Evolutionary conservation across 2,888 invertebrate genomes (phyloP).

Genomic region (Gibbula magus): DNA sequence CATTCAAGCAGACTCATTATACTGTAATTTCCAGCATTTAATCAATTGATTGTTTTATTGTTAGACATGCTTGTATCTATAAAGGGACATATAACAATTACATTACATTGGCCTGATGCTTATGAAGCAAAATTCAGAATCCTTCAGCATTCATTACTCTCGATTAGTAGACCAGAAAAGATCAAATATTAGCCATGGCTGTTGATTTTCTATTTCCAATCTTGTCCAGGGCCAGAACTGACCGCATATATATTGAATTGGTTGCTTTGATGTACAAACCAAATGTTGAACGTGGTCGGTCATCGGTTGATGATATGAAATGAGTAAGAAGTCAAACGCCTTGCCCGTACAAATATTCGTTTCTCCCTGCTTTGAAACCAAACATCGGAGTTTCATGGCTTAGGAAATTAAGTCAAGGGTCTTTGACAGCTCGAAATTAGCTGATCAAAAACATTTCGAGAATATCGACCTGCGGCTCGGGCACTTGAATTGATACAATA

Average conservation of each 20-base stretch:
- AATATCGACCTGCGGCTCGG: not conserved
- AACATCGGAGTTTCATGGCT: conserved; percentile 8
- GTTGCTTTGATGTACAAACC: conserved; percentile 17
- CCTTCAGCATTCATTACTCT: no score
- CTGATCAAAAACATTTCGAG: conserved; percentile 13
- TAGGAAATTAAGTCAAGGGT: conserved; percentile 25
- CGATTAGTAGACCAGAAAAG: not conserved
- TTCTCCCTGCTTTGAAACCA: conserved; percentile 3
- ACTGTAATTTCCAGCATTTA: no score
- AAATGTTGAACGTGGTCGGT: conserved; percentile 8
- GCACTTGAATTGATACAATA: conserved; percentile 16
- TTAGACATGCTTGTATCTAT: no score
- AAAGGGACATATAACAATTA: no score
- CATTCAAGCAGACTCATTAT: no score
- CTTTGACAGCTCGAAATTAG: conserved; percentile 20
- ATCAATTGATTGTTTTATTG: no score
- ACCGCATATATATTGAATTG: conserved; percentile 18
- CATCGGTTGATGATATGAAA: conserved; percentile 16
- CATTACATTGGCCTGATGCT: no score
- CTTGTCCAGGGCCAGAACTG: not conserved
- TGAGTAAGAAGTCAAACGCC: conserved; percentile 9
- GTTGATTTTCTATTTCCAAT: not conserved
- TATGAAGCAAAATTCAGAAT: no score
- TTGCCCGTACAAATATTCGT: conserved; percentile 6
- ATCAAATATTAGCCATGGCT: conserved; percentile 8